Evolutionary conservation across 2,888 invertebrate species (phyloP).

Genomic region (Cataglyphis altisquamis): DNA sequence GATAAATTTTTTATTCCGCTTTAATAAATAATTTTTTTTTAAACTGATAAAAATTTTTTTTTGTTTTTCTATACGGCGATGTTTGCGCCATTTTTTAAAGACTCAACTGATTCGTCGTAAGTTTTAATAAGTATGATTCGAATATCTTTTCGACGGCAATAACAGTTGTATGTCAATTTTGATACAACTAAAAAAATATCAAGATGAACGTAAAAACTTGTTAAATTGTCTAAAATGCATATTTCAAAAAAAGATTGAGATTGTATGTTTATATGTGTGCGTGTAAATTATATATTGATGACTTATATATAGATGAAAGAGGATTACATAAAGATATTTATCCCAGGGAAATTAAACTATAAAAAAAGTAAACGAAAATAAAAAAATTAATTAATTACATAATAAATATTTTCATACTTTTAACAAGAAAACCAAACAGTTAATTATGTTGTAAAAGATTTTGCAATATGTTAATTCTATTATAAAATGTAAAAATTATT

Average conservation of each 20-base stretch:
- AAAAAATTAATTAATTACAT: not conserved
- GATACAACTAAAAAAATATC: not conserved
- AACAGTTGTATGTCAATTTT: not conserved
- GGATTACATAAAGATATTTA: not conserved
- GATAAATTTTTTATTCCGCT: not conserved
- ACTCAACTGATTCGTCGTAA: not conserved
- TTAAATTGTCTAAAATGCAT: not conserved
- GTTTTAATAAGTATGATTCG: not conserved
- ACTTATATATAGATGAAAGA: not conserved
- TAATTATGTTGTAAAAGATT: not conserved
- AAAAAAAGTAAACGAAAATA: not conserved
- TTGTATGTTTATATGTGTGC: not conserved
- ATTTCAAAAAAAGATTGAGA: not conserved
- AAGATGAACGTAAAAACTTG: not conserved
- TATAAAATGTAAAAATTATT: not conserved
- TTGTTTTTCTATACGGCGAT: not conserved
- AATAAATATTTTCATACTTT: not conserved
- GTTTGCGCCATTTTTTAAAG: not conserved
- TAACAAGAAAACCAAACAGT: not conserved
- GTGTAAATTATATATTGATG: not conserved
- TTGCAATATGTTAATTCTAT: not conserved
- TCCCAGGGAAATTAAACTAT: not conserved
- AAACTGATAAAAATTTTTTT: not conserved
- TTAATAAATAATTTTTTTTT: not conserved
- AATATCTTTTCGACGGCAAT: not conserved